Evolutionary conservation across 37 sponge, comb jelly and placozoan species (phyloP).

Genomic region (Agelas oroides): DNA sequence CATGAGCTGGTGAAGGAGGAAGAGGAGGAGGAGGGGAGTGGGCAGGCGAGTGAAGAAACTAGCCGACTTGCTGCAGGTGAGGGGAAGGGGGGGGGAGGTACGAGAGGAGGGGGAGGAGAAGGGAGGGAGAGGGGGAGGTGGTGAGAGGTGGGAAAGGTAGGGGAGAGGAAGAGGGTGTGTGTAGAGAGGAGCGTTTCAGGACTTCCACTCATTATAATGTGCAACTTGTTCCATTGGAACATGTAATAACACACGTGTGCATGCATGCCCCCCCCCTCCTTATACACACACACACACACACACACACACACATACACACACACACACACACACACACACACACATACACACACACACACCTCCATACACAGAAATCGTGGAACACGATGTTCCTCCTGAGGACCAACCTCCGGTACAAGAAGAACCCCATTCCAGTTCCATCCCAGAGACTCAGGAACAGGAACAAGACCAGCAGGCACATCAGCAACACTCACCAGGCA

Average conservation of each 20-base stretch:
- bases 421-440: neutral
- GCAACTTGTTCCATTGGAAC: too few species aligned
- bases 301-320: neutral
- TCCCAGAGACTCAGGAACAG: neutral
- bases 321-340: neutral
- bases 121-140: neutral
- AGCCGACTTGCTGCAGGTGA: conserved; percentile 27
- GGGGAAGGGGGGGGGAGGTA: neutral
- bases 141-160: neutral
- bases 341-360: neutral
- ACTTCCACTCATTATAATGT: too few species aligned
- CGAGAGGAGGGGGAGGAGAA: neutral
- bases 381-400: conserved; percentile 41
- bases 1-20: conserved; percentile 17
- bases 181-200: too few species aligned
- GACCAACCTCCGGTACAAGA: conserved; percentile 13
- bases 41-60: conserved; percentile 7
- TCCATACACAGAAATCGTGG: conserved; percentile 10
- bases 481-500: neutral
- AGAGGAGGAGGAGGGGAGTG: conserved; percentile 11
- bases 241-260: too few species aligned
- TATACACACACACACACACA: neutral
- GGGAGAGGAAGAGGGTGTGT: too few species aligned
- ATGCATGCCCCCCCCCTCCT: too few species aligned
- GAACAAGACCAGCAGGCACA: neutral